These are phyloP conservation scores for Umimayanthus chanpuru DNA, from an alignment of 92 coral and sea anemone species.

Conservation along the genomic window DNA sequence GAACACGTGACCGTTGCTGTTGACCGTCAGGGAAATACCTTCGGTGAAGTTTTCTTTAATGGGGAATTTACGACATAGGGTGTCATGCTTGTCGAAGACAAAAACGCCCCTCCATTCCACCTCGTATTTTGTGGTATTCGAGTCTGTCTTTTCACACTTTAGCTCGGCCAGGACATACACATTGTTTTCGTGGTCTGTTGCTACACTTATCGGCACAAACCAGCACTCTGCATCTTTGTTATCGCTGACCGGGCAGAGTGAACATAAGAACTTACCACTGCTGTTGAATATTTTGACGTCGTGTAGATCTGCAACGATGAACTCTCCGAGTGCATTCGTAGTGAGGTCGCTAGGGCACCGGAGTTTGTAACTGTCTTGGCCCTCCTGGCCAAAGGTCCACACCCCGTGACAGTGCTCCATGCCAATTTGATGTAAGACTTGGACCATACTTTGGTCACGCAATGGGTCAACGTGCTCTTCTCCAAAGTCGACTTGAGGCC, in stretches of 20 bases:
- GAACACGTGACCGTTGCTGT: constrained; percentile 42
- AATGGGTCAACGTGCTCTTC: constrained; percentile 37
- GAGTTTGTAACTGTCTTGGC: constrained; percentile 28
- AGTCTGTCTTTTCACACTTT: neutral
- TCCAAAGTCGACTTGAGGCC: constrained; percentile 17
- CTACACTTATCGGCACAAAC: constrained; percentile 38
- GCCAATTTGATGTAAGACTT: neutral
- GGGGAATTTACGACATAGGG: constrained; percentile 12
- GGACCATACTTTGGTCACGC: constrained; percentile 38
- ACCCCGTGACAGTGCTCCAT: constrained; percentile 19
- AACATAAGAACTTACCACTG: constrained; percentile 28
- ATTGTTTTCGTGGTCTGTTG: constrained; percentile 11
- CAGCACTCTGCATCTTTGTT: constrained; percentile 2
- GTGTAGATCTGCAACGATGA: constrained; percentile 37
- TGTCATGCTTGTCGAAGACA: constrained; percentile 24
- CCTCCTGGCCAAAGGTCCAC: constrained; percentile 41
- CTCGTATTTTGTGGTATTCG: neutral
- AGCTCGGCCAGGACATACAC: constrained; percentile 36
- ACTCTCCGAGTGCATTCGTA: constrained; percentile 31
- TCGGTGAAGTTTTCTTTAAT: constrained; percentile 34
- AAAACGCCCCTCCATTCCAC: constrained; percentile 35
- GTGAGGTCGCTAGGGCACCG: constrained; percentile 35
- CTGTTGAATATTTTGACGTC: constrained; percentile 36
- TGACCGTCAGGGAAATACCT: constrained; percentile 24
- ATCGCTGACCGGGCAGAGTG: constrained; percentile 18